Conservation (phyloP, 2,888 invertebrate genomes). For the Fissipunctia ypsillon region DNA sequence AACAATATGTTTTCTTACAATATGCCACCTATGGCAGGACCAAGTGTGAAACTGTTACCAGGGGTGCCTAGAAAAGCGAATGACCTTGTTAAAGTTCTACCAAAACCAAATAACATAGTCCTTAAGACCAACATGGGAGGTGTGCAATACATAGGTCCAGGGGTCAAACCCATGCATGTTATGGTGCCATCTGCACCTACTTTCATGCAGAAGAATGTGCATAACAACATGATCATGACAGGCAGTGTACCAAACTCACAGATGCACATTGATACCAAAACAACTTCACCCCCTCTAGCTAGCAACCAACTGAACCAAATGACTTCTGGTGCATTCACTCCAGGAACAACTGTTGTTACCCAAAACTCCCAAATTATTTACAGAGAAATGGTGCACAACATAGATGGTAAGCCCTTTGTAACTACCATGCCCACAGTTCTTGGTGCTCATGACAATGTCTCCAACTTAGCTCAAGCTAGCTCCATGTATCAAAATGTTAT, state of each 20-base stretch:
- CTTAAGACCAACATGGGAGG: slow-evolving; percentile 83
- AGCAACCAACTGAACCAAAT: slow-evolving; percentile 81
- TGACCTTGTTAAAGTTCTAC: slow-evolving; percentile 82
- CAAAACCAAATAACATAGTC: slow-evolving; percentile 84
- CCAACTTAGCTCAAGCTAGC: slow-evolving; percentile 82
- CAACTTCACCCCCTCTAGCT: slow-evolving; percentile 73
- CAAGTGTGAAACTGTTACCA: slow-evolving; percentile 75
- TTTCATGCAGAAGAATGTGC: slow-evolving; percentile 87
- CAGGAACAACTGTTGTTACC: slow-evolving; percentile 85
- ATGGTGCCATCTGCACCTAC: slow-evolving; percentile 82
- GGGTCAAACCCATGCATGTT: slow-evolving; percentile 82
- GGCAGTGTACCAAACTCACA: slow-evolving; percentile 78
- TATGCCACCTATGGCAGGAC: slow-evolving; percentile 73
- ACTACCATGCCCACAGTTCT: slow-evolving; percentile 83
- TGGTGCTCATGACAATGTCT: slow-evolving; percentile 80
- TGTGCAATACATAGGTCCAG: slow-evolving; percentile 81
- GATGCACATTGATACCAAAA: slow-evolving; percentile 78
- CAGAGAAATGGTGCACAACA: slow-evolving; percentile 87
- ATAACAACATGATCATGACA: slow-evolving; percentile 85
- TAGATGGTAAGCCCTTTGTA: slow-evolving; percentile 85
- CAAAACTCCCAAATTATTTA: slow-evolving; percentile 88
- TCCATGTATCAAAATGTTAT: slow-evolving; percentile 88
- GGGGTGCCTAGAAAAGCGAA: slow-evolving; percentile 73
- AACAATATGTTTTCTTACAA: slow-evolving; percentile 69
- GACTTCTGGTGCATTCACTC: slow-evolving; percentile 79